phyloP scores from a whole-genome alignment of 2,888 invertebrate species.

The Monochamus alternatus region DNA sequence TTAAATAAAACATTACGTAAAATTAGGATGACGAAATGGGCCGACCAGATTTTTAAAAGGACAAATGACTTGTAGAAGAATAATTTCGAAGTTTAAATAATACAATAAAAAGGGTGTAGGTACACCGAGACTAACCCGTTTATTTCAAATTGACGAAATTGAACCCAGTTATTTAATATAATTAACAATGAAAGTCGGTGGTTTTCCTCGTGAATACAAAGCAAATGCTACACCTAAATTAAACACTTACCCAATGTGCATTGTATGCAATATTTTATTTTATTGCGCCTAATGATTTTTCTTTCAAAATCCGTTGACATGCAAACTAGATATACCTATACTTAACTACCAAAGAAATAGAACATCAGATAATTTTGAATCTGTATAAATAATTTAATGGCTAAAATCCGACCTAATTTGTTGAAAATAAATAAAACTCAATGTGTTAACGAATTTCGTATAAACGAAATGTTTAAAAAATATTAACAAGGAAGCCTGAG shows the following conservation, averaged over 20 bases:
- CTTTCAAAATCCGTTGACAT: constrained; percentile 16
- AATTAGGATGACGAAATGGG: neutral
- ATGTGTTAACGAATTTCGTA: too few relatives aligned
- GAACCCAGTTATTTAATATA: constrained; percentile 25
- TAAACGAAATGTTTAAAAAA: too few relatives aligned
- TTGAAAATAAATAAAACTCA: neutral
- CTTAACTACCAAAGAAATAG: neutral
- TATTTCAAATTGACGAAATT: constrained; percentile 22
- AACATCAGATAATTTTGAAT: neutral
- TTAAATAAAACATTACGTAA: too few relatives aligned
- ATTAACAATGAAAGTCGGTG: constrained; percentile 26
- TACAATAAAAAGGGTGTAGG: constrained; percentile 9
- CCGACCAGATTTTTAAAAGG: neutral
- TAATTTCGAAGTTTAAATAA: constrained; percentile 3
- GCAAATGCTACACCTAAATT: constrained; percentile 22
- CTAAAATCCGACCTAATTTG: neutral
- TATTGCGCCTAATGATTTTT: constrained; percentile 12
- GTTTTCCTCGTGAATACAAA: constrained; percentile 14
- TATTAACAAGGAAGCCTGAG: too few relatives aligned
- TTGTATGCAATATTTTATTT: constrained; percentile 31
- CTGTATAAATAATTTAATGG: neutral
- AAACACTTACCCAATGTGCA: constrained; percentile 30
- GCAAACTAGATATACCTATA: neutral
- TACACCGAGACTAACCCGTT: constrained; percentile 1
- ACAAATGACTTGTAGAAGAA: neutral